phyloP scores from a whole-genome alignment of 2,888 invertebrate species.

The Tubulanus polymorphus region DNA sequence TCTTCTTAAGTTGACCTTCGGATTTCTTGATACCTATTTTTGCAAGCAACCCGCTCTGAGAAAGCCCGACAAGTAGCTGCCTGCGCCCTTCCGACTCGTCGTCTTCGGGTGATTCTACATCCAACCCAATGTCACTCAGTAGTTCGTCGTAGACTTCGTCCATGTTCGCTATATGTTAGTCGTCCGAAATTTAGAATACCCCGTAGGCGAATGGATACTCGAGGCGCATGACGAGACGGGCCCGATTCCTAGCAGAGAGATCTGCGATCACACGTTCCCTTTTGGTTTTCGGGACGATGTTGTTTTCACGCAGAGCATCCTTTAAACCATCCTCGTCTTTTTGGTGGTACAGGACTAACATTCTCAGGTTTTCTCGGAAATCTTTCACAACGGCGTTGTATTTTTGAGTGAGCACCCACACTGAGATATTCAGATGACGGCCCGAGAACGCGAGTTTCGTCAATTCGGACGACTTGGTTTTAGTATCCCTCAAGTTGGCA shows the following conservation, averaged over 20 bases:
- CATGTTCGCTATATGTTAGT: neutral
- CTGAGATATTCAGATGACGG: slow-evolving; percentile 16
- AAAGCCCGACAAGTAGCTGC: neutral
- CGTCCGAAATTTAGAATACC: neutral
- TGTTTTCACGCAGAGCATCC: neutral
- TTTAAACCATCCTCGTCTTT: slow-evolving; percentile 12
- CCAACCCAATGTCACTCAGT: neutral
- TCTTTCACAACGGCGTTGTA: slow-evolving; percentile 21
- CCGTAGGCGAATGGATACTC: neutral
- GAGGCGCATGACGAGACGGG: neutral
- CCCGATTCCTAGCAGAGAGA: neutral
- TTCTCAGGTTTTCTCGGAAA: slow-evolving; percentile 19
- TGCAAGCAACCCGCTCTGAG: neutral
- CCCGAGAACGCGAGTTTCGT: slow-evolving; percentile 19
- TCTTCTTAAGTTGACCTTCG: neutral
- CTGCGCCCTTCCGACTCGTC: neutral
- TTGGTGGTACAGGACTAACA: slow-evolving; percentile 19
- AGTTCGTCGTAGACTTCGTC: neutral
- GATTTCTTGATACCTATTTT: neutral
- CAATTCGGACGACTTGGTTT: slow-evolving; percentile 19
- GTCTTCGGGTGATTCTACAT: neutral
- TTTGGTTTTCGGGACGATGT: neutral
- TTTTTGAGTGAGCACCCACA: slow-evolving; percentile 21
- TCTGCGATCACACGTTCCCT: neutral
- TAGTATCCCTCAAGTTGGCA: slow-evolving; percentile 16